Evolutionary conservation across 1,140 invertebrate species (phyloP).

Genomic region (Lysiphlebus fabarum): DNA sequence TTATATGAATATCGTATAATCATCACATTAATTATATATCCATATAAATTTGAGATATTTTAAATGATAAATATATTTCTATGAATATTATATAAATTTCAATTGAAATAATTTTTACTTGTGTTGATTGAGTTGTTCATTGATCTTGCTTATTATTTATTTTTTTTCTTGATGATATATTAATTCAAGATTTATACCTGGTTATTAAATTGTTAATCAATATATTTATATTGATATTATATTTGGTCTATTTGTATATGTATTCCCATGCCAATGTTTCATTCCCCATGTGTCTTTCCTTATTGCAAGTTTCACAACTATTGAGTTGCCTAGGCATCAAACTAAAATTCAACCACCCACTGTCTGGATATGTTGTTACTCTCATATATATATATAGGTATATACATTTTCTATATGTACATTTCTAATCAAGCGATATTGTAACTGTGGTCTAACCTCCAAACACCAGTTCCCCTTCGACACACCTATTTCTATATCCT

Average conservation of each 20-base stretch:
- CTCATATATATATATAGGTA: conserved; percentile 31
- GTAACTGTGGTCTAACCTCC: conserved; percentile 58
- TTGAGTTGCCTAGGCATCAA: conserved; percentile 54
- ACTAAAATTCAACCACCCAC: conserved; percentile 42
- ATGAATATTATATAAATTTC: too few relatives aligned
- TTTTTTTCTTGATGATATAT: too few relatives aligned
- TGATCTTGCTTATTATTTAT: too few relatives aligned
- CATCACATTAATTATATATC: too few relatives aligned
- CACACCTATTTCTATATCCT: conserved; percentile 7
- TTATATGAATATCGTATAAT: too few relatives aligned
- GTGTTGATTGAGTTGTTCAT: too few relatives aligned
- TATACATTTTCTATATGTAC: conserved; percentile 55
- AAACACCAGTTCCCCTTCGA: conserved; percentile 42
- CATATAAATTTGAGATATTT: too few relatives aligned
- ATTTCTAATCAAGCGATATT: conserved; percentile 60
- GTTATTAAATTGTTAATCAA: not conserved
- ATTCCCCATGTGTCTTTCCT: conserved; percentile 45
- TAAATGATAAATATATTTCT: too few relatives aligned
- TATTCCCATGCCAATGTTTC: not conserved
- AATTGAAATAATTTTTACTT: too few relatives aligned
- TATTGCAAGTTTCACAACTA: conserved; percentile 55
- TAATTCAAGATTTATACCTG: too few relatives aligned
- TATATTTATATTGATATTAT: not conserved
- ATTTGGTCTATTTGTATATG: too few relatives aligned
- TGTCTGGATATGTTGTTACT: conserved; percentile 49